phyloP scores from a whole-genome alignment of 2,888 invertebrate genomes.

The Sarcophaga carnaria region DNA sequence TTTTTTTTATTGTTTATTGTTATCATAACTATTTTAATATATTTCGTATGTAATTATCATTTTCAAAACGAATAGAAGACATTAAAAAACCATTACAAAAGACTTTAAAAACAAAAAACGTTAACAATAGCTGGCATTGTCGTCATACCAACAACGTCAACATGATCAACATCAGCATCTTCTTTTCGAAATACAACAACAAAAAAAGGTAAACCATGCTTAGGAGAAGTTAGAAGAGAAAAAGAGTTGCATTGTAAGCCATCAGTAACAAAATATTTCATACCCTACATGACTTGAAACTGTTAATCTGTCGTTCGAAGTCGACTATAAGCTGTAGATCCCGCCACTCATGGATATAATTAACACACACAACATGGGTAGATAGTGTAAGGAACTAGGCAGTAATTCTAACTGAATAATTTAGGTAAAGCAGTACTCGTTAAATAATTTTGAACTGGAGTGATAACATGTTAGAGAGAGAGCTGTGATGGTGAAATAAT shows the following conservation, averaged over 20 bases:
- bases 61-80: background rate
- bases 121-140: conserved; percentile 9
- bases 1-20: background rate
- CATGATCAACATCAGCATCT: conserved; percentile 2
- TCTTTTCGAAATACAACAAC: background rate
- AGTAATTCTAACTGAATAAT: no score
- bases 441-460: no score
- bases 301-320: no score
- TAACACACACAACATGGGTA: no score
- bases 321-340: no score
- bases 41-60: background rate
- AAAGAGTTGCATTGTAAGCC: background rate
- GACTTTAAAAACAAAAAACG: background rate
- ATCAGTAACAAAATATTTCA: no score
- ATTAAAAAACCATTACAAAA: conserved; percentile 39
- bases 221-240: background rate
- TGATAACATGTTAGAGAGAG: no score
- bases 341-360: no score
- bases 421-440: no score
- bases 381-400: no score
- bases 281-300: no score
- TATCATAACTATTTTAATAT: background rate
- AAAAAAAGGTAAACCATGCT: background rate
- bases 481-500: no score
- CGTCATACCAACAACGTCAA: conserved; percentile 2